These are phyloP conservation scores for Drosophila neoperkinsi DNA, from an alignment of 2,888 invertebrate species.

Conservation along the genomic window DNA sequence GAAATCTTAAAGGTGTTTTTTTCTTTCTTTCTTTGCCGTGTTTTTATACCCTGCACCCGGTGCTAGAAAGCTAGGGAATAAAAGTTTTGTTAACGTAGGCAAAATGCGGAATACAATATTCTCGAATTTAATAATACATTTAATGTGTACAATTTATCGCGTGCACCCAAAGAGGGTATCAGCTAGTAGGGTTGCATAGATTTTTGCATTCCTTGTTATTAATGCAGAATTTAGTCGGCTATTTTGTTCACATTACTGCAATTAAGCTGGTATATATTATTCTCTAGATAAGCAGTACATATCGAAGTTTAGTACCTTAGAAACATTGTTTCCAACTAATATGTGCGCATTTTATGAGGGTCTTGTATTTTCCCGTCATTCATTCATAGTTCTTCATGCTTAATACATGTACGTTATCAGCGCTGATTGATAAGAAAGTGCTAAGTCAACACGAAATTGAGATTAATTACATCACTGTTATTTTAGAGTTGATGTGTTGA, in stretches of 20 bases:
- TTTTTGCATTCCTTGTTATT: not conserved
- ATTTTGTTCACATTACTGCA: not conserved
- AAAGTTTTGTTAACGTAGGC: not conserved
- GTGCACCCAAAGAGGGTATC: not conserved
- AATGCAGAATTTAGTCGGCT: not conserved
- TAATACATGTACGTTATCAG: conserved; percentile 37
- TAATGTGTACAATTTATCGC: not conserved
- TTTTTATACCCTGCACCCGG: conserved; percentile 1
- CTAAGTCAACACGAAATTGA: conserved; percentile 7
- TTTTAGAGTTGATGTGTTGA: conserved; percentile 10
- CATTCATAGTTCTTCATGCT: conserved; percentile 33
- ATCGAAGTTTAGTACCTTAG: not conserved
- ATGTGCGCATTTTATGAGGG: not conserved
- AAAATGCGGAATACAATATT: not conserved
- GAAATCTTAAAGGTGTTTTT: conserved; percentile 32
- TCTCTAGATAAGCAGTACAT: not conserved
- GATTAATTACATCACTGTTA: conserved; percentile 48
- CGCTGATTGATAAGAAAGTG: conserved; percentile 42
- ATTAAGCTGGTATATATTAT: not conserved
- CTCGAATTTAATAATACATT: not conserved
- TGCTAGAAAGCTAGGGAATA: not conserved
- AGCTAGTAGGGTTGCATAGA: not conserved
- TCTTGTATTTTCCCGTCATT: conserved; percentile 24
- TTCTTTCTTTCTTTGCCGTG: not conserved
- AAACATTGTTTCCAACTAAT: not conserved